A percentile compares a stretch with the other conserved stretches of the same genome.
These are phyloP conservation scores for Xylota sylvarum DNA, from an alignment of 2,888 invertebrate genomes.

Conservation along the genomic window DNA sequence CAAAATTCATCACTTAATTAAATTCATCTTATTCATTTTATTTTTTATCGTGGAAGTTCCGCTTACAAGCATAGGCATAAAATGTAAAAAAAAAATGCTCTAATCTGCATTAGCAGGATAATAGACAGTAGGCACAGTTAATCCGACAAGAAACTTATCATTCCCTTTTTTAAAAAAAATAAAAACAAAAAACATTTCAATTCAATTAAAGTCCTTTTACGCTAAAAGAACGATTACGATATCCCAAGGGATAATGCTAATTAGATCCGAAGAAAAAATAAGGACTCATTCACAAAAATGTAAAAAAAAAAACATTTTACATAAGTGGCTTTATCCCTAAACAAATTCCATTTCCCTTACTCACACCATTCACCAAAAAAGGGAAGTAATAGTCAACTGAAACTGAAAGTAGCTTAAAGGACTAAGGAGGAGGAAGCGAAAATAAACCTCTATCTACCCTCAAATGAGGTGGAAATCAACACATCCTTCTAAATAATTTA, in stretches of 20 bases:
- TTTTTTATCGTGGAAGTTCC: not conserved
- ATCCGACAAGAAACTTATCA: not conserved
- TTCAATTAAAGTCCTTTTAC: constrained; percentile 13
- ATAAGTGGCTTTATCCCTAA: constrained; percentile 2
- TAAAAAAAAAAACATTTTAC: not conserved
- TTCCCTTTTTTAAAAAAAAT: not conserved
- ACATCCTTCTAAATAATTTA: constrained; percentile 48
- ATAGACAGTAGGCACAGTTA: not conserved
- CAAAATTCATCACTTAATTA: constrained; percentile 35
- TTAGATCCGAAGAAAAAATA: not conserved
- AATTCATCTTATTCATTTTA: constrained; percentile 1
- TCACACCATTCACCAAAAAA: not conserved
- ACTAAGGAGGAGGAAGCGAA: not conserved
- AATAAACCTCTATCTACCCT: not conserved
- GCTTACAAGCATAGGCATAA: not conserved
- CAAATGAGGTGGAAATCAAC: constrained; percentile 33
- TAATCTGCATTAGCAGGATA: not conserved
- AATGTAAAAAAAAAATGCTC: not conserved
- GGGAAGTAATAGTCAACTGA: not conserved
- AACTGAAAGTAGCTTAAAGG: constrained; percentile 1
- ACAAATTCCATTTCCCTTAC: not conserved
- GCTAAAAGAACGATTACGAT: not conserved
- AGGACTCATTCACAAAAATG: not conserved
- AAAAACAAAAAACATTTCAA: not conserved
- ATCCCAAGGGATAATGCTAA: constrained; percentile 6